Evolutionary conservation across 2,113 vertebrate genomes (phyloP).

Genomic region (Podarcis muralis): DNA sequence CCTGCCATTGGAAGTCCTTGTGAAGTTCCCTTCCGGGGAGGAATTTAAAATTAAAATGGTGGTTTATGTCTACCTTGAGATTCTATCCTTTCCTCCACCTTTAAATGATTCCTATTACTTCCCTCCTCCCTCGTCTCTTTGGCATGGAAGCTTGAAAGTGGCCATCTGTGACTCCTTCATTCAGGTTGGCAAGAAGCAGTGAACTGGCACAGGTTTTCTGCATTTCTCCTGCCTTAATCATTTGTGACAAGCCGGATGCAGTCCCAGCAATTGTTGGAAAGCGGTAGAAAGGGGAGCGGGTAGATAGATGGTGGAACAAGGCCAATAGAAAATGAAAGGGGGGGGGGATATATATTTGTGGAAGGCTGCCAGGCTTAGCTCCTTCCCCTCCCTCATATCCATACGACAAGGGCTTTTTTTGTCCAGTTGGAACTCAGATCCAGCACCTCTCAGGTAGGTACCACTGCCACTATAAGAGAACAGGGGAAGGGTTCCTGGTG

Average conservation of each 20-base stretch:
- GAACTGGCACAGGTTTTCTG: background rate
- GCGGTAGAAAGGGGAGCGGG: background rate
- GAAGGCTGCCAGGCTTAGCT: background rate
- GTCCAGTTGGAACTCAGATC: no score
- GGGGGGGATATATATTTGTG: background rate
- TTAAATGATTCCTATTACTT: background rate
- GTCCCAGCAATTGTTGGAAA: background rate
- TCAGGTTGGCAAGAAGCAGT: background rate
- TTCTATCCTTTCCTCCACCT: background rate
- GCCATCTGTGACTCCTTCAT: constrained; percentile 2
- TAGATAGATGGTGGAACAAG: background rate
- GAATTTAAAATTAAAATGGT: no score
- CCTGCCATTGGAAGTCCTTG: background rate
- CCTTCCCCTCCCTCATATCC: no score
- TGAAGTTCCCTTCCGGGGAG: background rate
- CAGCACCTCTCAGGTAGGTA: no score
- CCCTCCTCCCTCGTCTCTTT: background rate
- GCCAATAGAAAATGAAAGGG: no score
- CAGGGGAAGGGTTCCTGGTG: no score
- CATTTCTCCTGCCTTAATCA: constrained; percentile 2
- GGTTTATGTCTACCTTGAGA: background rate
- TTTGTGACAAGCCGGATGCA: background rate
- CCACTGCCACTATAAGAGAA: no score
- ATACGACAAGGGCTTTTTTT: no score
- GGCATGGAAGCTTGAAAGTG: background rate